Evolutionary conservation across 2,888 invertebrate species (phyloP).

Genomic region (Cylloceria caligata): DNA sequence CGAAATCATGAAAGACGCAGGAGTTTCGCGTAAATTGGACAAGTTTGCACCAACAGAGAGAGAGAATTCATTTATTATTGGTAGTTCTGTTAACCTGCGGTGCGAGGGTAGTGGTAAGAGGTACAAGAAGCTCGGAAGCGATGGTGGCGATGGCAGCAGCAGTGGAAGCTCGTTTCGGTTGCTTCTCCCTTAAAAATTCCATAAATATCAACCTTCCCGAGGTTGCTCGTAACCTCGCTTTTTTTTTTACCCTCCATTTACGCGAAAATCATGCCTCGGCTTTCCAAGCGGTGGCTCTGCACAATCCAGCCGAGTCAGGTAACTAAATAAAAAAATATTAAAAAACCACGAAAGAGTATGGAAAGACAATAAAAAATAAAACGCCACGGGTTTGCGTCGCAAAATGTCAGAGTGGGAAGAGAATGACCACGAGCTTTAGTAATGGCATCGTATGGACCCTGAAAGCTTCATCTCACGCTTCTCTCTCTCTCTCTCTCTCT

Average conservation of each 20-base stretch:
- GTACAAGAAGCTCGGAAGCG: neutral
- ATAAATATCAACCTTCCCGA: slow-evolving; percentile 70
- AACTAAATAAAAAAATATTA: too few species aligned
- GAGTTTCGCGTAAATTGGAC: slow-evolving; percentile 55
- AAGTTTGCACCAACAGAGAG: slow-evolving; percentile 14
- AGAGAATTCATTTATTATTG: slow-evolving; percentile 60
- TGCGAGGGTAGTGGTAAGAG: slow-evolving; percentile 24
- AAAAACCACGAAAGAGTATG: neutral
- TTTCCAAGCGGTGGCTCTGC: slow-evolving; percentile 39
- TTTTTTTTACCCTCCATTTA: slow-evolving; percentile 68
- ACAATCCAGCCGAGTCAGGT: slow-evolving; percentile 6
- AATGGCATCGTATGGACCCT: slow-evolving; percentile 2
- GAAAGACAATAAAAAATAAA: slow-evolving; percentile 41
- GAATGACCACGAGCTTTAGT: too few species aligned
- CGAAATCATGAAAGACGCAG: slow-evolving; percentile 35
- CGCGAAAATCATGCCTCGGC: slow-evolving; percentile 63
- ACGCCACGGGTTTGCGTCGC: neutral
- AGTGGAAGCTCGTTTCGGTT: slow-evolving; percentile 26
- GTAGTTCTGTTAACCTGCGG: slow-evolving; percentile 50
- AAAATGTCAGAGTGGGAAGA: neutral
- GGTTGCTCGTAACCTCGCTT: slow-evolving; percentile 47
- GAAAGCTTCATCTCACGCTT: neutral
- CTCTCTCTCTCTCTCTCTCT: too few species aligned
- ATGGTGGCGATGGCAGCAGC: neutral
- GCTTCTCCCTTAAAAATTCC: slow-evolving; percentile 66